Evolutionary conservation across 2,797 vertebrate species (phyloP).

Genomic region (Arctocebus calabarensis): DNA sequence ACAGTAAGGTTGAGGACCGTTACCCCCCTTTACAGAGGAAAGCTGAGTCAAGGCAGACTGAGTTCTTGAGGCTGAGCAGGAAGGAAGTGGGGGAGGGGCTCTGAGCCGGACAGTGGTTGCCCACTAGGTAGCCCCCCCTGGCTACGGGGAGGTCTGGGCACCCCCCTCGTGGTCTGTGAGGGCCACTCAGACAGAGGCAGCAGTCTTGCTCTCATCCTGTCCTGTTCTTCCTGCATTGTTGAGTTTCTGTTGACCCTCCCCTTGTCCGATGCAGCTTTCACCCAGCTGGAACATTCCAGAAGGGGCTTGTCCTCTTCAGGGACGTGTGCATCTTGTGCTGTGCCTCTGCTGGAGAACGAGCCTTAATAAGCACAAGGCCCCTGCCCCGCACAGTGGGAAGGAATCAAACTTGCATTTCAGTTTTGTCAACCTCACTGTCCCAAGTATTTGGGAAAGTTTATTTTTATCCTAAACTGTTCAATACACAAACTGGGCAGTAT

Average conservation of each 20-base stretch:
- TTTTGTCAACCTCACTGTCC: not conserved
- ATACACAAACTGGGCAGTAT: not conserved
- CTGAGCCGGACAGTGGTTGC: accelerated
- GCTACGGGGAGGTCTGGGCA: accelerated
- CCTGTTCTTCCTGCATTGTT: accelerated
- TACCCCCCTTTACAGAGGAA: not conserved
- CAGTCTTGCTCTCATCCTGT: not conserved
- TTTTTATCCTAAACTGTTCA: not conserved
- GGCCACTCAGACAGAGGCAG: not conserved
- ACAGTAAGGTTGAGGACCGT: accelerated
- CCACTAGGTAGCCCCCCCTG: accelerated
- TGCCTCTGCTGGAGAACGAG: not conserved
- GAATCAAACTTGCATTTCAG: not conserved
- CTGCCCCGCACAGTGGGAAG: not conserved
- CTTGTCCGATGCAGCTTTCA: not conserved
- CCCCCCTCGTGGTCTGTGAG: too few species aligned
- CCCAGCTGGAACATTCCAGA: not conserved
- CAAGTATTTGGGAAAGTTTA: not conserved
- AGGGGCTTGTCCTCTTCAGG: too few species aligned
- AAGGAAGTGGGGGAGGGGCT: too few species aligned
- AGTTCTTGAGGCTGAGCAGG: not conserved
- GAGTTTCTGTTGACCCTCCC: not conserved
- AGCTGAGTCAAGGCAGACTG: not conserved
- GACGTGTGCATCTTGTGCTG: accelerated
- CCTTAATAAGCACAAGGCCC: not conserved